Evolutionary conservation across 1,140 invertebrate genomes (phyloP).

Genomic region (Nymphalis io): DNA sequence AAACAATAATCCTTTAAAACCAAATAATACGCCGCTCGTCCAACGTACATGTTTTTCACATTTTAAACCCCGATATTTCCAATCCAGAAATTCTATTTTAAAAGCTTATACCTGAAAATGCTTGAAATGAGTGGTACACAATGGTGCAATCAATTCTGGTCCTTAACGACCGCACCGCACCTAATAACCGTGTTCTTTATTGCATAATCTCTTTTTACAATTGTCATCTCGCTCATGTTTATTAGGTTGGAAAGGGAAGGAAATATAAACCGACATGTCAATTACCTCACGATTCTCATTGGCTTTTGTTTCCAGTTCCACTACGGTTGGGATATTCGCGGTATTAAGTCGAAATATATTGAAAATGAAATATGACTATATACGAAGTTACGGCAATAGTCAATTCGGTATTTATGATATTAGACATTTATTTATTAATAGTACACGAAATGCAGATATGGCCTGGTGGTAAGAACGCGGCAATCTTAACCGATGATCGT

Average conservation of each 20-base stretch:
- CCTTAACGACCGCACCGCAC: constrained; percentile 14
- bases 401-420: neutral
- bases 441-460: too few relatives aligned
- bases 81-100: constrained; percentile 21
- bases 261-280: constrained; percentile 26
- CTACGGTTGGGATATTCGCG: constrained; percentile 11
- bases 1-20: constrained; percentile 5
- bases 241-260: neutral
- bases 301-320: constrained; percentile 28
- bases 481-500: too few relatives aligned
- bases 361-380: constrained; percentile 14
- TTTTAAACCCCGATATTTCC: constrained; percentile 27
- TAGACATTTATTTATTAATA: neutral
- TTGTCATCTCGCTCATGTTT: neutral
- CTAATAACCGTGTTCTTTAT: constrained; percentile 24
- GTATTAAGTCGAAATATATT: constrained; percentile 15
- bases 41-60: constrained; percentile 14
- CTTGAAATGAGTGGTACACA: constrained; percentile 16
- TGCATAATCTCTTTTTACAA: constrained; percentile 13
- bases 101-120: constrained; percentile 24
- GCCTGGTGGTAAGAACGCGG: too few relatives aligned
- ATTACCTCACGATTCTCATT: constrained; percentile 24
- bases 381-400: constrained; percentile 4
- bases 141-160: constrained; percentile 7
- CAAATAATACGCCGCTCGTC: neutral